These are phyloP conservation scores for Sarcophaga variegata DNA, from an alignment of 2,888 invertebrate genomes.

Conservation along the genomic window DNA sequence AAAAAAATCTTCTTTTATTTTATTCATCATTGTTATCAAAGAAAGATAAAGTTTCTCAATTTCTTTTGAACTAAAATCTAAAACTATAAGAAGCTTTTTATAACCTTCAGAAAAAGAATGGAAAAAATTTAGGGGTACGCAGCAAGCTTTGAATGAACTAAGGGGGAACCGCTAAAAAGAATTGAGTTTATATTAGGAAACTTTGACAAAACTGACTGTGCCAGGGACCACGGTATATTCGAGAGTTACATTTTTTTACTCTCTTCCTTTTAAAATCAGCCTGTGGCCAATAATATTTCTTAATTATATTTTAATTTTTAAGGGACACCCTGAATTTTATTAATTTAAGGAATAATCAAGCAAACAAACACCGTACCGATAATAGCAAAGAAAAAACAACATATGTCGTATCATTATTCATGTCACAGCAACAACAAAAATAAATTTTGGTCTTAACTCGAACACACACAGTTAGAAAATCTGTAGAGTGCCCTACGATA, in stretches of 20 bases:
- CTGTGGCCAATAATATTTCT: too few species aligned
- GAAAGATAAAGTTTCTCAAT: slow-evolving; percentile 12
- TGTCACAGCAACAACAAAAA: slow-evolving; percentile 35
- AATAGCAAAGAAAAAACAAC: slow-evolving; percentile 4
- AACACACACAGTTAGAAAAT: background rate
- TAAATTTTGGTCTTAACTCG: background rate
- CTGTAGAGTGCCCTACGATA: background rate
- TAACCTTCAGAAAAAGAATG: background rate
- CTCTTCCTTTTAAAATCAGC: background rate
- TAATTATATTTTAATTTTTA: background rate
- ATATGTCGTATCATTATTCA: slow-evolving; percentile 56
- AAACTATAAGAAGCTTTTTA: slow-evolving; percentile 20
- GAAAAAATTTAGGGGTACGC: background rate
- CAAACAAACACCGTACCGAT: background rate
- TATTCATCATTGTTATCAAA: slow-evolving; percentile 42
- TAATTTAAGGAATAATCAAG: background rate
- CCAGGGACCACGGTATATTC: too few species aligned
- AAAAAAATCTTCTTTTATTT: slow-evolving; percentile 9
- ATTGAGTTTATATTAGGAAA: too few species aligned
- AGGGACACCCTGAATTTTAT: background rate
- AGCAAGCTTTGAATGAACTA: slow-evolving; percentile 9
- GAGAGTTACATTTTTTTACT: background rate
- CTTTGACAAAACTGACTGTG: background rate
- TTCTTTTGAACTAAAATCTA: background rate
- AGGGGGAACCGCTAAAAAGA: background rate